These are phyloP conservation scores for Teleiodes luculella DNA, from an alignment of 2,888 invertebrate species.

Conservation along the genomic window DNA sequence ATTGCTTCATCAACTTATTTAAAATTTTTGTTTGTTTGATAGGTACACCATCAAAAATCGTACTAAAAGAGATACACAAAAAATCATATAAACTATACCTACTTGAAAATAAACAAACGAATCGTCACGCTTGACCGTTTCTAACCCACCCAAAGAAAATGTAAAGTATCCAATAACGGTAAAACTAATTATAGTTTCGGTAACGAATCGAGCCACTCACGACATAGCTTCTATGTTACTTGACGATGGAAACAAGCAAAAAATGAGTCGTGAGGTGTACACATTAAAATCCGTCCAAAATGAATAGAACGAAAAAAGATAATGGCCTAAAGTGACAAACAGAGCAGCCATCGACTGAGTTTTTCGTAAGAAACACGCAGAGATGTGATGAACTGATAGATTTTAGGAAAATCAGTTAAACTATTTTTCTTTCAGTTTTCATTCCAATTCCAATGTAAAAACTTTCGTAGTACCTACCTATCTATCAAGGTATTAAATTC, in stretches of 20 bases:
- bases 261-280: conserved; percentile 61
- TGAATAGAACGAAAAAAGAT: conserved; percentile 43
- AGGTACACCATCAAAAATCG: neutral
- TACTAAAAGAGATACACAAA: no score
- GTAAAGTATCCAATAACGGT: conserved; percentile 62
- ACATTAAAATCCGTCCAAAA: conserved; percentile 50
- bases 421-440: neutral
- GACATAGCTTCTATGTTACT: conserved; percentile 50
- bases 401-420: neutral
- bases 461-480: no score
- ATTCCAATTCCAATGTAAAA: no score
- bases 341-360: conserved; percentile 21
- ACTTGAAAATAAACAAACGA: conserved; percentile 48
- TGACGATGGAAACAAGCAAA: conserved; percentile 56
- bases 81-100: neutral
- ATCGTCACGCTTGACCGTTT: conserved; percentile 52
- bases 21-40: no score
- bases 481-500: no score
- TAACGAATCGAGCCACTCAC: conserved; percentile 68
- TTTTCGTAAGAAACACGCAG: conserved; percentile 6
- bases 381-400: neutral
- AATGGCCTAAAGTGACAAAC: conserved; percentile 40
- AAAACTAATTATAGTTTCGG: conserved; percentile 68
- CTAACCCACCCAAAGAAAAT: conserved; percentile 54
- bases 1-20: conserved; percentile 27